These are phyloP conservation scores for Drosophila miranda DNA, from an alignment of 1,140 invertebrate genomes.

Conservation along the genomic window DNA sequence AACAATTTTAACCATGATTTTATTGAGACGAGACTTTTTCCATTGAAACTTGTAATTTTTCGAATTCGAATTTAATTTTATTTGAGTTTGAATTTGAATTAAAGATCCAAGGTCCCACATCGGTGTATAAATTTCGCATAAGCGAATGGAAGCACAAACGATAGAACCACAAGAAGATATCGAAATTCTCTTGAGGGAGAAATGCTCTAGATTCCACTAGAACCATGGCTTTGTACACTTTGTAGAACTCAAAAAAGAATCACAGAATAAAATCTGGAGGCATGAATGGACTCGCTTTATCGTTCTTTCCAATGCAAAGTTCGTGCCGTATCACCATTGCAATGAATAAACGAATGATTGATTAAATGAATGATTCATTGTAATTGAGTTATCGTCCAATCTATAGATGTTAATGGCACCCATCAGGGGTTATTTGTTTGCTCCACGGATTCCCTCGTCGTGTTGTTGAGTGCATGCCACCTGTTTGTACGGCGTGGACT, in stretches of 20 bases:
- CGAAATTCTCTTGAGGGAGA: too few relatives aligned
- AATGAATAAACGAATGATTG: background rate
- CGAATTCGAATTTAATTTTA: constrained; percentile 2
- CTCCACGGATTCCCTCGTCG: constrained; percentile 5
- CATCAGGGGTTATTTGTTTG: constrained; percentile 16
- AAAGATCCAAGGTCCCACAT: too few relatives aligned
- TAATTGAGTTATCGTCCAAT: constrained; percentile 37
- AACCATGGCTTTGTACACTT: too few relatives aligned
- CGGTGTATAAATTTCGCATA: too few relatives aligned
- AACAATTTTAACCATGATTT: constrained; percentile 54
- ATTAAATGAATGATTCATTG: constrained; percentile 8
- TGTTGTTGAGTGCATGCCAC: constrained; percentile 28
- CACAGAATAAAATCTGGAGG: too few relatives aligned
- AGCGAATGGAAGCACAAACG: too few relatives aligned
- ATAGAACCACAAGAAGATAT: background rate
- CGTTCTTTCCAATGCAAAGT: too few relatives aligned
- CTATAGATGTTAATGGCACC: constrained; percentile 36
- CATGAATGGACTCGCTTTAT: too few relatives aligned
- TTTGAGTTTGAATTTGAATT: background rate
- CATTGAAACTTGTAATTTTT: constrained; percentile 3
- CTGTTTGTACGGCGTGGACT: constrained; percentile 17
- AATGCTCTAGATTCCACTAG: too few relatives aligned
- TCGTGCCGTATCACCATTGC: too few relatives aligned
- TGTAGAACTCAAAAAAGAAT: too few relatives aligned
- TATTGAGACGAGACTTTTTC: background rate